phyloP scores from a whole-genome alignment of 2,797 vertebrate genomes.

The Rhynchonycteris naso region DNA sequence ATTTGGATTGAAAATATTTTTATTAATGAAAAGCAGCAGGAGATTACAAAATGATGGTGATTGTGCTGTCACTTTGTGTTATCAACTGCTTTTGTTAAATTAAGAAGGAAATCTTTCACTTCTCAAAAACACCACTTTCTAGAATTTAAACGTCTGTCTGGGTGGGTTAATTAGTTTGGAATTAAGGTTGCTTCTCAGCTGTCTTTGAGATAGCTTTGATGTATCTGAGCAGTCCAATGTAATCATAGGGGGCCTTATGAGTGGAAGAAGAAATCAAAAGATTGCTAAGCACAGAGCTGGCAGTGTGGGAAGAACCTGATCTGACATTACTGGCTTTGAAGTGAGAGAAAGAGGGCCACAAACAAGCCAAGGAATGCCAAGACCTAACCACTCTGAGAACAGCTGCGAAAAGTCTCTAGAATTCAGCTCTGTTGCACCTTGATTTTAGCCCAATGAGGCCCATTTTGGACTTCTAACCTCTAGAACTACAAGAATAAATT shows the following conservation, averaged over 20 bases:
- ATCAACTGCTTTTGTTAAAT: background rate
- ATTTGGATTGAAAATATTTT: constrained; percentile 8
- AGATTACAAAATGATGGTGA: background rate
- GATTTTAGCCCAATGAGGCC: background rate
- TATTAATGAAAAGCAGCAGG: constrained; percentile 45
- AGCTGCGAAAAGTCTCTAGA: background rate
- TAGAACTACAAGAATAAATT: background rate
- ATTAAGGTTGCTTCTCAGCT: background rate
- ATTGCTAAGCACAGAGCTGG: background rate
- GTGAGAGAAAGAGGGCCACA: background rate
- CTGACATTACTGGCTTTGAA: background rate
- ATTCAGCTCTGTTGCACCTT: background rate
- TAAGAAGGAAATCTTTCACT: background rate
- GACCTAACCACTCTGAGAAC: no score
- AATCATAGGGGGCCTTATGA: background rate
- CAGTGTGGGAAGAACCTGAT: no score
- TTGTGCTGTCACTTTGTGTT: background rate
- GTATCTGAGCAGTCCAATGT: background rate
- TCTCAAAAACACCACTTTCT: background rate
- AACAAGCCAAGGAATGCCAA: background rate
- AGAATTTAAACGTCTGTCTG: background rate
- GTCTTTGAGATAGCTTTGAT: background rate
- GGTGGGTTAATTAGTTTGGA: background rate
- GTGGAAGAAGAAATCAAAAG: background rate
- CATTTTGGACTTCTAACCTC: background rate